Evolutionary conservation across 2,888 invertebrate species (phyloP), one percentile per base, ranked within the genome.

Genomic region (Calliscelio sp.): DNA sequence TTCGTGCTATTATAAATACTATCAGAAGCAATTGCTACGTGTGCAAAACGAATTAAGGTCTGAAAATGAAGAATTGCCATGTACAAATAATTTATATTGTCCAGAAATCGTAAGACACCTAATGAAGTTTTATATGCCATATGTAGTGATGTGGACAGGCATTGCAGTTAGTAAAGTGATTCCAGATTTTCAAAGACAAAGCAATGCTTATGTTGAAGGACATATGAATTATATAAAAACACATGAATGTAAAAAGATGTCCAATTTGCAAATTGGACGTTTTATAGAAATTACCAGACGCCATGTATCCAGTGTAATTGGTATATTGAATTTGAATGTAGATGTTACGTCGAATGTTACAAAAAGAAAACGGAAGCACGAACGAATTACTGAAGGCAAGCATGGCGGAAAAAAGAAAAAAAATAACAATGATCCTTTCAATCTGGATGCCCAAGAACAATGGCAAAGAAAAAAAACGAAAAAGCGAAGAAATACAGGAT

Each of bases 161-260:
- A 32, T 66, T 24, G 5, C 46, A 7, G 25, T 66, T 14, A 32
- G 7, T 5, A 41, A 63, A 32, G 28, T 55, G 0, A 65, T 55
- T 32, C 38, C 32, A 10, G 8, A 41, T 53, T 53, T 51, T 35
- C 20, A 51, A 5, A 4, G 74, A 25, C 28, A 53, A 63, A 74
- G 74, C 20, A 74, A 74, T 74, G 46, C 38, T 20, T 44, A 63
- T 11, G 63, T 74, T 8, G 49, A 74, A 63, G 22, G 74, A 14
- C 59, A 28, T 18, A 61, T 74, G 8, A 61, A 74, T 35, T 20
- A 24, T 25, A 1, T 74, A 20, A 74, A 74, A 46, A n/a, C 7
- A n/a, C 1, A 49, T 44, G n/a, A 38, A 0, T 25, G 55, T 11
- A 10, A 38, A 18, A 16, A 10, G 0, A 7, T 24, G 11, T 14